Percentiles rank a stretch among this genome's conserved stretches.
Conservation (phyloP, 2,113 vertebrate genomes). For the Ancistrus triradiatus region DNA sequence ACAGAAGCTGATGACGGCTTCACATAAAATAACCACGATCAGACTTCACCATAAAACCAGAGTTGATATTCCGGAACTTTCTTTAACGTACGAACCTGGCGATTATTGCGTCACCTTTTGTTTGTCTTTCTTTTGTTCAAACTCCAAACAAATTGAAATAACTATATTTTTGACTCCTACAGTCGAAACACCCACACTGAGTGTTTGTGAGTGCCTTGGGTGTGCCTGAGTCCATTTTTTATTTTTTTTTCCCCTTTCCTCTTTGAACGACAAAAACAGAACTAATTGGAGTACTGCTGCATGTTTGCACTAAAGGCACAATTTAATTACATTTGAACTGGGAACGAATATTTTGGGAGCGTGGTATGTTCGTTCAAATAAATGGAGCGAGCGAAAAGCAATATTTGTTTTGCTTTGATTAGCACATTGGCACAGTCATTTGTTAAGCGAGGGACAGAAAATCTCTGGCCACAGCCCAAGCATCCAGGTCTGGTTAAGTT, state of each 20-base stretch:
- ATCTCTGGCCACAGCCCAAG: constrained; percentile 56
- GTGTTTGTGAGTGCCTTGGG: constrained; percentile 52
- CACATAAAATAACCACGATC: no score
- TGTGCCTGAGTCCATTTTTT: constrained; percentile 61
- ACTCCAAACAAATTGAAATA: constrained; percentile 30
- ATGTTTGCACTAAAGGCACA: constrained; percentile 79
- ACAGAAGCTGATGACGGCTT: no score
- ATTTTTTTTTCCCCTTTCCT: constrained; percentile 38
- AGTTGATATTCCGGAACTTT: no score
- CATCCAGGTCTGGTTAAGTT: constrained; percentile 11
- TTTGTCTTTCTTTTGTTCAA: constrained; percentile 34
- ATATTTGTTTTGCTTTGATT: constrained; percentile 81
- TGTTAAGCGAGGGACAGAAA: constrained; percentile 62
- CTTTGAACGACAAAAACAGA: constrained; percentile 70
- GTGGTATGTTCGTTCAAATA: constrained; percentile 75
- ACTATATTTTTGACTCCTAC: constrained; percentile 35
- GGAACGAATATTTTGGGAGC: constrained; percentile 77
- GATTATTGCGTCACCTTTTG: no score
- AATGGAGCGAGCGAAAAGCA: constrained; percentile 77
- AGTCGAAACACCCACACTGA: constrained; percentile 38
- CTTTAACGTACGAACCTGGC: no score
- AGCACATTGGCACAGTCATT: constrained; percentile 70
- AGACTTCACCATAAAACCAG: no score
- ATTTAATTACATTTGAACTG: constrained; percentile 79
- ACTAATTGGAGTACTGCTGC: constrained; percentile 77